Conservation (phyloP, 2,888 invertebrate genomes). For the Philhelius pedissequus region DNA sequence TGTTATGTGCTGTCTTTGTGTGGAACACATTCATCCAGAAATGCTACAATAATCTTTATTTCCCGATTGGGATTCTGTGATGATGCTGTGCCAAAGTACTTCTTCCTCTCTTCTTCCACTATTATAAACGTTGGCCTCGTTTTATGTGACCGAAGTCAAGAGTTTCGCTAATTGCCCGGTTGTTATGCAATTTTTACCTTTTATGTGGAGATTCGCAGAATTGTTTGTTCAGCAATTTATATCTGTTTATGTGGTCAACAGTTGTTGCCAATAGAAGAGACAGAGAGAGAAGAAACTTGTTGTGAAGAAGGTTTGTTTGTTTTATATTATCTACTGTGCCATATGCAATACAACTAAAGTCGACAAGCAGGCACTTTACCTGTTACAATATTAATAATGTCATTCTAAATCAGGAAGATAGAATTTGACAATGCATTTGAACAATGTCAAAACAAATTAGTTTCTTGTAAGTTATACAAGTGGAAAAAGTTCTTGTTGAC, state of each 20-base stretch:
- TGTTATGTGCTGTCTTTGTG: background rate
- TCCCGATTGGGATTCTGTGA: constrained; percentile 1
- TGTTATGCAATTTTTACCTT: constrained; percentile 58
- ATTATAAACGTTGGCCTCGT: constrained; percentile 31
- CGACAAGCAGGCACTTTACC: background rate
- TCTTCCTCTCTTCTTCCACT: background rate
- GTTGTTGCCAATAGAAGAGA: background rate
- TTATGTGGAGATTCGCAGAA: constrained; percentile 31
- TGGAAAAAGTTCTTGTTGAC: no score
- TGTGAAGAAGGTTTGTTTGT: background rate
- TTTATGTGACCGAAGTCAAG: constrained; percentile 16
- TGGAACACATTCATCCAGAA: constrained; percentile 6
- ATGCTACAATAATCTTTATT: background rate
- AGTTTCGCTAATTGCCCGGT: constrained; percentile 52
- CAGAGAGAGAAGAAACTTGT: background rate
- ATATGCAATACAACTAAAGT: background rate
- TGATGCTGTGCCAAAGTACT: background rate
- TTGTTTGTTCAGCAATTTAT: constrained; percentile 12
- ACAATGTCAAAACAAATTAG: background rate
- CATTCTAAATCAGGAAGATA: background rate
- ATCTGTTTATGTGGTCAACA: background rate
- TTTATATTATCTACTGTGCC: background rate
- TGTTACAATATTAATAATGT: background rate
- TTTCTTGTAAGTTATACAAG: no score
- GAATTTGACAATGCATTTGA: background rate